Evolutionary conservation across 2,113 vertebrate genomes (phyloP), one percentile per base, ranked within the genome.

Genomic region (Excalfactoria chinensis): DNA sequence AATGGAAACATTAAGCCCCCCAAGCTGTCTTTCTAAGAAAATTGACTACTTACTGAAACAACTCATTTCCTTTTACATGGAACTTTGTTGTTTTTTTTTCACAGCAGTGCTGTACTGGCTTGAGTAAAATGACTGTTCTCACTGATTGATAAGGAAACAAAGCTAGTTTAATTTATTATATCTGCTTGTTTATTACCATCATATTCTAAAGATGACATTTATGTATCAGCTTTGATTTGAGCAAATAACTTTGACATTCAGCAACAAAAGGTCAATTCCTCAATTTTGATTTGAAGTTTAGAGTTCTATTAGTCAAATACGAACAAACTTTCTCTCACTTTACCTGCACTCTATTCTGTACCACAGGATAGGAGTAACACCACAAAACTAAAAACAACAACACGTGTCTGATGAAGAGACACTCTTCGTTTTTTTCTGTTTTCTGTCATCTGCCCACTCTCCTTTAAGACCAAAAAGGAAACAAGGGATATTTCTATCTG

Each of bases 161-260:
- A 84, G 7, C 8, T 44, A 64, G 37, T 67, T 93, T 80, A 56
- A 76, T 73, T 79, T 95, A 82, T 82, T 96, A 8, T 11, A 30
- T 93, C 35, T 88, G 21, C 51, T 70, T 84, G 64, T 79, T 92
- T 89, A 89, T 86, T 96, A 43, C 23, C 48, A 28, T 86, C 59
- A 35, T 71, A 37, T 93, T 84, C 81, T 64, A 46, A 84, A 74
- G 62, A 66, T 58, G 64, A 32, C 70, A 88, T 90, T 94, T 93
- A 77, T 59, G 34, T 62, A 84, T 91, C n/a, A 23, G 13, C 49
- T 93, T 86, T 88, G 66, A 78, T 84, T 90, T 86, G 43, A 66
- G 60, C 28, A 92, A 92, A 82, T 87, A 71, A 84, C 87, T 89
- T 83, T 58, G 77, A 79, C 63, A 93, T 91, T 93, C 75, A 95